Evolutionary conservation across 2,888 invertebrate genomes (phyloP), one percentile per base, ranked within the genome.

Genomic region (Tanytarsus gracilentus): DNA sequence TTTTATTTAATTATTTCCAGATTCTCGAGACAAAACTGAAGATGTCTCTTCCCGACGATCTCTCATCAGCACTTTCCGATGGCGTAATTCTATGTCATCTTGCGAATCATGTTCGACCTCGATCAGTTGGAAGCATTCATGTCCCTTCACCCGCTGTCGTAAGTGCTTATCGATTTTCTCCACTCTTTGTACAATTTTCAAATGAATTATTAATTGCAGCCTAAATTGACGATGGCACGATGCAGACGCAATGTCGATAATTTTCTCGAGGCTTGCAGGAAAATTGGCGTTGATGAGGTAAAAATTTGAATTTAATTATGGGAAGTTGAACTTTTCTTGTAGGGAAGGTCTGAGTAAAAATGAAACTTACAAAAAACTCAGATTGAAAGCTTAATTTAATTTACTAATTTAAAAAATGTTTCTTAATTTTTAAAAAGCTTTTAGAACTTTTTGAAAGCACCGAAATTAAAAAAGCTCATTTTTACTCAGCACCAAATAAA

Each of bases 241-340:
- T 94, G 94, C 77, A 81, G 94, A 68, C 80, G 91, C 69, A 96
- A 96, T 72, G 94, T 96, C 26, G 95, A 96, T 72, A 95, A 95
- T 76, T 96, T 96, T 70, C 76, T 96, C 66, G 93, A 94, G 69
- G 95, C 95, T 21, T 96, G 95, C 75, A 81, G 92, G 63, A 88
- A 84, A 75, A 90, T 95, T 68, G 96, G 96, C 65, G 91, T 96
- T 11, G 88, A 92, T 75, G 92, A 94, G 86, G 95, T 95, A 75
- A 81, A 85, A 75, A 50, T 56, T 23, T 33, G 23, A 44, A 18
- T 44, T 44, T 18, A 21, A 23, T 18, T 11, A 44, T 44, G 11
- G n/a, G n/a, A n/a, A n/a, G n/a, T n/a, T n/a, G n/a, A n/a, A n/a
- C n/a, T n/a, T n/a, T n/a, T n/a, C n/a, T n/a, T n/a, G n/a, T n/a